Base-by-base conservation (phyloP, 2,888 invertebrate genomes). In the Habroteleia sp. region DNA sequence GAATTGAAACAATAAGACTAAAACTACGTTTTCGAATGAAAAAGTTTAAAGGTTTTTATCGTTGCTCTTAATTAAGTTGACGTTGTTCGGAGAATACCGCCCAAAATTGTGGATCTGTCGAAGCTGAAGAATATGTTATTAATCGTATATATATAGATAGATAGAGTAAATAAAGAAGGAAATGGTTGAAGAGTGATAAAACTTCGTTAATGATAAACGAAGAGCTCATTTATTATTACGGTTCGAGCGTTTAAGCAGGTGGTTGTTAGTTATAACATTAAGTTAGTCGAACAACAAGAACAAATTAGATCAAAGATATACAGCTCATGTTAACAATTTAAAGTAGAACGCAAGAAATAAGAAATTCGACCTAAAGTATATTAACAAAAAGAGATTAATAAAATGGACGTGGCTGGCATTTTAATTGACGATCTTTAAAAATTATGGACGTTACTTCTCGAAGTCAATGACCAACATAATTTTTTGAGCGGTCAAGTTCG, bases 171-270 rank as follows among this genome's bases (percentile, higher is more conserved):
- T 52, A 71, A 62, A 62, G 62, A 62, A 62, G 71, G 62, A 66
- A 65, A 73, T 31, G 72, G 58, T 68, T 62, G 56, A n/a, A 74
- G 74, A 74, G 63, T 72, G 63, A 72, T 72, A 72, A 52, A 63
- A 72, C 56, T 63, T 63, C 63, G 63, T 63, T 56, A 14, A 23
- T 48, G 42, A 71, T 35, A 11, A 62, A 63, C 60, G 69, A 62
- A 69, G 60, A 72, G 72, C 72, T 72, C 72, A 72, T 63, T 72
- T 63, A 72, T 63, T 72, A 72, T 72, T 63, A 63, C 60, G 54
- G 63, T 63, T 63, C 50, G 44, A 72, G 65, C 44, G 54, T 65
- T 65, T 50, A 72, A 46, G 29, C 41, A 48, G 54, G 20, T 68
- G 74, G 41, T 65, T 68, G 60, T 74, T 74, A 68, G 74, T 66